A percentile compares a stretch with the other conserved stretches of the same genome.
These are phyloP conservation scores for Quadroppia sp. DNA, from an alignment of 2,888 invertebrate species.

Conservation along the genomic window DNA sequence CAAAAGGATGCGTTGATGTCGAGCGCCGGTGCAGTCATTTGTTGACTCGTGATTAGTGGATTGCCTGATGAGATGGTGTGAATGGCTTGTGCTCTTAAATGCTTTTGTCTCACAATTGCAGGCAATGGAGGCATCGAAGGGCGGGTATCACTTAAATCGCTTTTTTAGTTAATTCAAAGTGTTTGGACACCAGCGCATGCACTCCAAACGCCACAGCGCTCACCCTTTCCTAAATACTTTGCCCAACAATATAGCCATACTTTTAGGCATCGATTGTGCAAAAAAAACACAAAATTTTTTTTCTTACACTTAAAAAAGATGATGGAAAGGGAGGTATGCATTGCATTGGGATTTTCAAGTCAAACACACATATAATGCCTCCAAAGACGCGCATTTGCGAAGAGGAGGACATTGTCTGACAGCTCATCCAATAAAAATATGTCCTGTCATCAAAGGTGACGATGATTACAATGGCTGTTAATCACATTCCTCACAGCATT, in stretches of 20 bases:
- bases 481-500: background rate
- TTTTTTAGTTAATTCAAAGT: slow-evolving; percentile 32
- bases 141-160: slow-evolving; percentile 27
- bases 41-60: slow-evolving; percentile 19
- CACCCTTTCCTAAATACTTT: background rate
- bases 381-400: background rate
- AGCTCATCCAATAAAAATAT: slow-evolving; percentile 25
- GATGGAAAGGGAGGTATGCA: background rate
- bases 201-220: background rate
- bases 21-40: slow-evolving; percentile 24
- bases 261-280: slow-evolving; percentile 13
- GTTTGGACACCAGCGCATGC: slow-evolving; percentile 6
- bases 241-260: slow-evolving; percentile 14
- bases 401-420: slow-evolving; percentile 22
- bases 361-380: background rate
- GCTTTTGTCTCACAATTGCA: slow-evolving; percentile 24
- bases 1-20: slow-evolving; percentile 15
- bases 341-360: background rate
- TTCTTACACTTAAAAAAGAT: background rate
- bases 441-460: background rate
- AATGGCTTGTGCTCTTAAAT: slow-evolving; percentile 16
- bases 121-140: too few relatives aligned
- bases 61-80: slow-evolving; percentile 23
- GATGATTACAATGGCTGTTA: background rate
- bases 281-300: too few relatives aligned